Evolutionary conservation across 1,140 invertebrate genomes (phyloP), one percentile per base, ranked within the genome.

Genomic region (Meloidogyne hapla): DNA sequence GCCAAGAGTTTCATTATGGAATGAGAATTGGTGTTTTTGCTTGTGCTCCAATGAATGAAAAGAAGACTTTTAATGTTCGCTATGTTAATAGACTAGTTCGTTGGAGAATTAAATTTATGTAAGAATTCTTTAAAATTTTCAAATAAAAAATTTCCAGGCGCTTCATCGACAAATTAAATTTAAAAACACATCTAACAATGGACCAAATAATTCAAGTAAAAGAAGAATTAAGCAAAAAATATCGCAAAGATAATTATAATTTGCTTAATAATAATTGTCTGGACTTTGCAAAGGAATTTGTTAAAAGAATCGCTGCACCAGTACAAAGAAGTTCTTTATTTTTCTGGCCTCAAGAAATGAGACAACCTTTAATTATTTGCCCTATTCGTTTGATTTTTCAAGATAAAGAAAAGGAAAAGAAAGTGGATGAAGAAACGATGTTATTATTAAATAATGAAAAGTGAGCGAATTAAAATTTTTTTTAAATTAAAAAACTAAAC

Each of bases 71-170:
- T 38, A 61, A 73, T 40, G 71, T 73, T 13, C 23, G 71, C 45
- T 61, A 73, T 63, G 42, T 73, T 13, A 33, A 67, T 64, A 73
- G 64, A 63, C 0, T 73, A 21, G 23, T 73, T 12, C 45, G 71
- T 3, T 73, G 71, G 71, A 38, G 71, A 28, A 73, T 73, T 64
- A 38, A 73, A 21, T 73, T 73, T 63, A 73, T 73, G 71, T 64
- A 21, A 23, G 71, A 23, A 56, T 45, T 45, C 23, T 2, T 6
- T 33, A 33, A 33, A 33, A 6, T 33, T 33, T 33, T 8, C 33
- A 33, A 33, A 33, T 4, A 33, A 33, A 6, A 33, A 25, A 12
- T 72, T 48, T 26, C 9, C 21, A 73, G 71, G 71, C 71, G 71
- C n/a, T 64, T 63, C 71, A 61, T 73, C 18, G 71, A 73, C 56